Conservation (phyloP, 2,797 vertebrate species). For the Loriculus beryllinus region DNA sequence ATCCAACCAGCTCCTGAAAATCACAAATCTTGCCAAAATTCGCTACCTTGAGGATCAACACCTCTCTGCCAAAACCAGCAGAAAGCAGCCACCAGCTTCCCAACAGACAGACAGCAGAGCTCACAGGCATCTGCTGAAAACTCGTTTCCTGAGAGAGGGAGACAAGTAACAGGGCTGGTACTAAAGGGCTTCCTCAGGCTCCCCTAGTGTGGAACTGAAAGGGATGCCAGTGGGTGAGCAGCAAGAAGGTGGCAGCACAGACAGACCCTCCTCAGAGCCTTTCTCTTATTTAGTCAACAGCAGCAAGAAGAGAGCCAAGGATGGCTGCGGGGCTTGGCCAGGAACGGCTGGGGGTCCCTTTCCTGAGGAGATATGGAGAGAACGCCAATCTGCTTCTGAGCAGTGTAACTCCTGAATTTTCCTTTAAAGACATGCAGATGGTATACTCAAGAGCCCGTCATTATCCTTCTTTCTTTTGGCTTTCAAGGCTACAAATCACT, state of each 20-base stretch:
- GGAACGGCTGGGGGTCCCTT: background rate
- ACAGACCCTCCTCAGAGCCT: background rate
- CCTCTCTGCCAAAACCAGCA: background rate
- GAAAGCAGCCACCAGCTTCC: background rate
- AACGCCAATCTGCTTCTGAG: slow-evolving; percentile 47
- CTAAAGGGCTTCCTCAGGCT: background rate
- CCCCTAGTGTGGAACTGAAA: background rate
- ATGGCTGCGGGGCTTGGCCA: background rate
- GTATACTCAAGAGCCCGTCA: background rate
- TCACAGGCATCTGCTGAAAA: background rate
- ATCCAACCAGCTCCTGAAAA: background rate
- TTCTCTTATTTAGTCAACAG: background rate
- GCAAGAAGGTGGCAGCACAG: background rate
- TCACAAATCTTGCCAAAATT: background rate
- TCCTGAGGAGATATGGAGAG: slow-evolving; percentile 17
- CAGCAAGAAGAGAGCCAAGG: slow-evolving; percentile 16
- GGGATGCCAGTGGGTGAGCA: rapidly evolving
- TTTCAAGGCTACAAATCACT: background rate
- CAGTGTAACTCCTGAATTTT: slow-evolving; percentile 46
- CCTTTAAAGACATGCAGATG: slow-evolving; percentile 51
- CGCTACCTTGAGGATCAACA: background rate
- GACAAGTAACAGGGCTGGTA: background rate
- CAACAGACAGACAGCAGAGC: background rate
- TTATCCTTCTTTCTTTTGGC: background rate
- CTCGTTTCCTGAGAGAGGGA: rapidly evolving